Conservation (phyloP, 1,140 invertebrate genomes). For the Metopolophium dirhodum region DNA sequence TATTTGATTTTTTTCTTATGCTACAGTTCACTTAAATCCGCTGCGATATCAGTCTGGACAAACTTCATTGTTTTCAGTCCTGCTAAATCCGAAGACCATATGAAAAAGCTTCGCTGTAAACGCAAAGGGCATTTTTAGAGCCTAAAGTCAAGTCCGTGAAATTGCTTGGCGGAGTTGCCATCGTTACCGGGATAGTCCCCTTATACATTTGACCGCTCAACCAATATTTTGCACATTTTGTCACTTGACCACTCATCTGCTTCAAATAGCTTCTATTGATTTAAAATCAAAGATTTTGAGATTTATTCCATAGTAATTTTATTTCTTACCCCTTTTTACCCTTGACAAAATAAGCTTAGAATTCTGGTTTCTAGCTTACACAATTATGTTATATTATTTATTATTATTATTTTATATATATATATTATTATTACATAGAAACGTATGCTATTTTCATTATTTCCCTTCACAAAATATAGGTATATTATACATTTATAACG, state of each 20-base stretch:
- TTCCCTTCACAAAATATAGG: no score
- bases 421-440: no score
- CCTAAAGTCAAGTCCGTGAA: conserved; percentile 51
- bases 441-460: no score
- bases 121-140: conserved; percentile 39
- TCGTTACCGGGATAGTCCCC: background rate
- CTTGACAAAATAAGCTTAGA: background rate
- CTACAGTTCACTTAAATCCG: background rate
- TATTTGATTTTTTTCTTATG: background rate
- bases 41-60: background rate
- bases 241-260: conserved; percentile 34
- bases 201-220: background rate
- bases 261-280: conserved; percentile 25
- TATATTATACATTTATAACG: no score
- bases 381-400: no score
- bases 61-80: conserved; percentile 39
- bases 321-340: no score
- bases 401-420: no score
- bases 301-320: background rate
- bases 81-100: background rate
- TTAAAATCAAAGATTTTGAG: background rate
- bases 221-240: conserved; percentile 47
- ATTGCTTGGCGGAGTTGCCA: conserved; percentile 9
- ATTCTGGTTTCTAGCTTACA: background rate
- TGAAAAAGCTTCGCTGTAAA: conserved; percentile 8